A percentile compares a stretch with the other conserved stretches of the same genome.
Evolutionary conservation across 1,140 invertebrate species (phyloP).

Genomic region (Dufourea novaeangliae): DNA sequence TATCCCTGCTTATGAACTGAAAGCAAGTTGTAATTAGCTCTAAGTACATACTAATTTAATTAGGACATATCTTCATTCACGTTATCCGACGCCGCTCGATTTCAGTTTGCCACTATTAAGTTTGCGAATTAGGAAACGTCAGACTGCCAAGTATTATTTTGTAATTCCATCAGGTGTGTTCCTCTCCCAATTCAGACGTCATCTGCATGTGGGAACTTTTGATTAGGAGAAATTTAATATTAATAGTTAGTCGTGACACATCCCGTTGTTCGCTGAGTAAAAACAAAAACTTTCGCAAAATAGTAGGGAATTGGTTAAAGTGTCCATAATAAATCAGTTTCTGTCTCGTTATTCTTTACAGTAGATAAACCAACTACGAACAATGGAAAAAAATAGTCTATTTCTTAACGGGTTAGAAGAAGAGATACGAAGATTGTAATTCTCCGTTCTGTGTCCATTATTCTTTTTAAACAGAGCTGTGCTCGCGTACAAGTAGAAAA

Average conservation of each 20-base stretch:
- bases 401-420: too few species aligned
- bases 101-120: constrained; percentile 15
- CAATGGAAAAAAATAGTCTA: too few species aligned
- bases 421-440: too few species aligned
- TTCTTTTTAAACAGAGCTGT: too few species aligned
- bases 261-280: too few species aligned
- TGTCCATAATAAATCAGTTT: not conserved
- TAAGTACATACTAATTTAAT: constrained; percentile 35
- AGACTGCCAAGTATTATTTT: constrained; percentile 13
- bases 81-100: constrained; percentile 9
- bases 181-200: too few species aligned
- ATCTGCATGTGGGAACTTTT: not conserved
- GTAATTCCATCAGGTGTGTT: not conserved
- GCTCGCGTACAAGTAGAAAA: constrained; percentile 19
- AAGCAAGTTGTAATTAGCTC: constrained; percentile 30
- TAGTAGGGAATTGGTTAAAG: too few species aligned
- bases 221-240: not conserved
- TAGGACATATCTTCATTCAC: constrained; percentile 8
- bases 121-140: constrained; percentile 17
- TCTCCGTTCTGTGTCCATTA: too few species aligned
- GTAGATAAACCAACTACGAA: too few species aligned
- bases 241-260: too few species aligned
- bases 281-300: too few species aligned
- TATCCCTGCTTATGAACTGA: not conserved
- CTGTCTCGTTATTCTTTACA: not conserved